Base-by-base conservation (phyloP, 2,113 vertebrate genomes). In the Phyllostomus hastatus region DNA sequence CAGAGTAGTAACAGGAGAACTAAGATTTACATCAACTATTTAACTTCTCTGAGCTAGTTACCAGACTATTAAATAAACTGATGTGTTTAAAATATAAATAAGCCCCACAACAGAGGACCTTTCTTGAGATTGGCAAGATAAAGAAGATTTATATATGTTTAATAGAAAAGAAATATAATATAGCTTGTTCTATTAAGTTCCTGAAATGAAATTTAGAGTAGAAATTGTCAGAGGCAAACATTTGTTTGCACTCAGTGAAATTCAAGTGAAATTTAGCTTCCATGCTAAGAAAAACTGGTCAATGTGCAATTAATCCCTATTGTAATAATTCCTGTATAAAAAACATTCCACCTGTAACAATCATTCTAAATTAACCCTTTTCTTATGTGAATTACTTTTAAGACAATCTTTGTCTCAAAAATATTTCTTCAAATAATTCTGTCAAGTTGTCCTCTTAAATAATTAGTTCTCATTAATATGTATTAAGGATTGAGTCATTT, bases 171-270 rank as follows among this genome's bases (percentile, higher is more conserved):
- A 94, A 66, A 86, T 78, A 35, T 35, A 89, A 75, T 26, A 83
- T 54, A 70, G 4, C 84, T 35, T 7, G 11, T 84, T 87, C 22
- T 52, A 75, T 95, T 83, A 95, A 96, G 22, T 90, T 7, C 24
- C 75, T 92, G 28, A 90, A 73, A 95, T 88, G 9, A 94, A 88
- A 87, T 87, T 90, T 90, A 83, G 90, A 80, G 7, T 91, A 80
- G 43, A 81, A 95, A 70, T 94, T 46, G 57, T 79, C 33, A 76
- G 54, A 96, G 50, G 19, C 14, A 95, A 95, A 33, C 31, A 80
- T 90, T 83, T 94, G 22, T 84, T 92, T 83, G 38, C 38, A 84
- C 43, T 93, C 83, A 89, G 83, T 86, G 31, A 95, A 95, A 83
- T 41, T 90, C 26, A 94, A 91, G 6, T 72, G 54, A 94, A 93